Conservation (phyloP, 1,140 invertebrate genomes). For the Grapholita molesta region DNA sequence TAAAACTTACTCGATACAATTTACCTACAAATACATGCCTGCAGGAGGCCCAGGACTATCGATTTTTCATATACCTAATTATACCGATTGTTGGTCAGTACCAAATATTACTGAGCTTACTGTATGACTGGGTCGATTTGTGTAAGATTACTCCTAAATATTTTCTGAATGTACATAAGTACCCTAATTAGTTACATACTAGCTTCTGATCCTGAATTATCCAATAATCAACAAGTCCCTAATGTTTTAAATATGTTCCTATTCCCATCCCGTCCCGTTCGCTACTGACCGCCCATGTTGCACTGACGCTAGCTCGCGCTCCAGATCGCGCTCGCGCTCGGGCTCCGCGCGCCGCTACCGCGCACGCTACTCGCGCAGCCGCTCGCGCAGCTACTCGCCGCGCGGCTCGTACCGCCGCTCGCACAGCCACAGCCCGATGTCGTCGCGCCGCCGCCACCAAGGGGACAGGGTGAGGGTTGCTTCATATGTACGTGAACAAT, state of each 20-base stretch:
- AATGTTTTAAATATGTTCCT: background rate
- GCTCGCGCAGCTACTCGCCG: conserved; percentile 70
- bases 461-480: conserved; percentile 68
- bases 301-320: background rate
- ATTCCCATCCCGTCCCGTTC: background rate
- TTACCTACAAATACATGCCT: too few relatives aligned
- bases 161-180: too few relatives aligned
- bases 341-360: conserved; percentile 58
- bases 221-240: too few relatives aligned
- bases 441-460: conserved; percentile 63
- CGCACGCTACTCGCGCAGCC: conserved; percentile 61
- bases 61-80: too few relatives aligned
- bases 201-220: too few relatives aligned
- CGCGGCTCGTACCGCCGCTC: conserved; percentile 67
- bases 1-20: too few relatives aligned
- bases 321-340: conserved; percentile 60
- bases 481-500: conserved; percentile 17
- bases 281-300: background rate
- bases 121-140: too few relatives aligned
- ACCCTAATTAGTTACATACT: too few relatives aligned
- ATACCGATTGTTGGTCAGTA: too few relatives aligned
- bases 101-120: too few relatives aligned
- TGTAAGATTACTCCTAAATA: too few relatives aligned
- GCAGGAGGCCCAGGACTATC: too few relatives aligned
- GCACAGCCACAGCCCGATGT: conserved; percentile 75